phyloP scores from a whole-genome alignment of 1,140 invertebrate species.

The Diorhabda sublineata region DNA sequence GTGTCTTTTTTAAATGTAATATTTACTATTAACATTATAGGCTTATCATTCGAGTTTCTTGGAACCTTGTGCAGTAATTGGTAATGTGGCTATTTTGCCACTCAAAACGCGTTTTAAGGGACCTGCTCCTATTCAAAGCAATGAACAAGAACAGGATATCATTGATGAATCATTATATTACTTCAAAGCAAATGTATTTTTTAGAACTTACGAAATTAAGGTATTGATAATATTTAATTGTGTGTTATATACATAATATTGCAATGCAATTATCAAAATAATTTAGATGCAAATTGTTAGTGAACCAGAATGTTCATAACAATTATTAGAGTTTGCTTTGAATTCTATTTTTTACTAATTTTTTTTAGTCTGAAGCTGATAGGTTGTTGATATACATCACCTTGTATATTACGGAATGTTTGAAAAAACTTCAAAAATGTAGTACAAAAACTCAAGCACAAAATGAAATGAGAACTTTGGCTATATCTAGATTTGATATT shows the following conservation, averaged over 20 bases:
- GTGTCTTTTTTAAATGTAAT: background rate
- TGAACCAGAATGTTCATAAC: too few species aligned
- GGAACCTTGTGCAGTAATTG: conserved; percentile 68
- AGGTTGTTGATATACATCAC: conserved; percentile 96
- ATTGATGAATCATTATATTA: conserved; percentile 96
- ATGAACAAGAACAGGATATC: conserved; percentile 76
- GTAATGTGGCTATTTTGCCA: conserved; percentile 76
- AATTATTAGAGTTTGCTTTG: too few species aligned
- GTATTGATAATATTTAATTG: conserved; percentile 48
- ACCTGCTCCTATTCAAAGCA: conserved; percentile 57
- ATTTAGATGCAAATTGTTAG: too few species aligned
- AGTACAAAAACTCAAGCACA: conserved; percentile 81
- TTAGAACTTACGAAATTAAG: conserved; percentile 98
- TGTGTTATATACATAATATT: too few species aligned
- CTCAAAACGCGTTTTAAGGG: conserved; percentile 44
- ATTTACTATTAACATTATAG: conserved; percentile 49
- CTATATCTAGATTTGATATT: conserved; percentile 93
- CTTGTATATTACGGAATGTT: conserved; percentile 97
- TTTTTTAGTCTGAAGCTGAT: conserved; percentile 84
- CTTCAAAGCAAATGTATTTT: conserved; percentile 99
- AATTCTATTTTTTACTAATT: conserved; percentile 3
- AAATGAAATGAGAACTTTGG: conserved; percentile 95
- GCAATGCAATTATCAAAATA: too few species aligned
- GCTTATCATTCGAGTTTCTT: conserved; percentile 92
- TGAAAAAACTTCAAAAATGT: conserved; percentile 92